Conservation (phyloP, 2,888 invertebrate genomes). For the Agrochola litura region DNA sequence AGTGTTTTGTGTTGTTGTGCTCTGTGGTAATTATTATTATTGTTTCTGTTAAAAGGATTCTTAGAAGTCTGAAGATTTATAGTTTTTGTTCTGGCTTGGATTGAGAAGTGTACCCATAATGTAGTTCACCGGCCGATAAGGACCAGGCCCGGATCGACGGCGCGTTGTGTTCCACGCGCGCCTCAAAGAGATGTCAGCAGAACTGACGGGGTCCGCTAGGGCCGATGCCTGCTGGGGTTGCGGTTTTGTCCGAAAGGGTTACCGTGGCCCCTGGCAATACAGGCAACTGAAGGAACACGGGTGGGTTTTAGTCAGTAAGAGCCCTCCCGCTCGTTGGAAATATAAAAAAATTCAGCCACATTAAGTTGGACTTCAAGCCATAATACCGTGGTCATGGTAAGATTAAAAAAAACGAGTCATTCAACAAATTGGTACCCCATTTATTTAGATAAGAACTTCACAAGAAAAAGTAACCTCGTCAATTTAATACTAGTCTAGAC, state of each 20-base stretch:
- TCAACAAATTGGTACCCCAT: not conserved
- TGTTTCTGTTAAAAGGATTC: not conserved
- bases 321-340: too few relatives aligned
- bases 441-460: not conserved
- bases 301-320: too few relatives aligned
- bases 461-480: not conserved
- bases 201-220: too few relatives aligned
- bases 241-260: too few relatives aligned
- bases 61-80: not conserved
- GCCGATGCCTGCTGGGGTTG: too few relatives aligned
- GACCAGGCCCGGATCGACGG: too few relatives aligned
- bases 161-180: too few relatives aligned
- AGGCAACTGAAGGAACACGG: too few relatives aligned
- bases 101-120: not conserved
- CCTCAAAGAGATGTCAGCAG: too few relatives aligned
- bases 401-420: slow-evolving; percentile 6
- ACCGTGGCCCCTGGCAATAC: too few relatives aligned
- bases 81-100: not conserved
- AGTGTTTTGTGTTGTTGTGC: slow-evolving; percentile 23
- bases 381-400: not conserved
- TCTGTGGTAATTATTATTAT: slow-evolving; percentile 26
- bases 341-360: not conserved
- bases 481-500: slow-evolving; percentile 15
- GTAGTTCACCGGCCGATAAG: too few relatives aligned
- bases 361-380: not conserved